phyloP scores from a whole-genome alignment of 2,888 invertebrate species.

The Phasia obesa region DNA sequence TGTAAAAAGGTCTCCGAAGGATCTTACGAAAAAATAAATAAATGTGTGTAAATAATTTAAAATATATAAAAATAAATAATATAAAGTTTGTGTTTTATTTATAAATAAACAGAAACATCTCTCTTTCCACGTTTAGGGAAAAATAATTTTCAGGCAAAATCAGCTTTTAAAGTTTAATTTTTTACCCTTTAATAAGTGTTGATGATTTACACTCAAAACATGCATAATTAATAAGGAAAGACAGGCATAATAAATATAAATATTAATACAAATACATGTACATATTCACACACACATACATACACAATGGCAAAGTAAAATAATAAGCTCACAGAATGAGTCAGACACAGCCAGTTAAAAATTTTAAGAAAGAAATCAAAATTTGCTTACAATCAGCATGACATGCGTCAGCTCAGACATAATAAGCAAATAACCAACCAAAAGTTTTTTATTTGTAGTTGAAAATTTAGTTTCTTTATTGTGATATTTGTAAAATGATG shows the following conservation, averaged over 20 bases:
- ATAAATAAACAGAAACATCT: too few species aligned
- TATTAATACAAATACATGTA: constrained; percentile 3
- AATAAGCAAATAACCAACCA: constrained; percentile 59
- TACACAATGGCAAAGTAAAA: constrained; percentile 10
- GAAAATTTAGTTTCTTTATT: constrained; percentile 44
- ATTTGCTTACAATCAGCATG: constrained; percentile 2
- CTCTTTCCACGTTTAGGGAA: too few species aligned
- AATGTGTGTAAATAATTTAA: too few species aligned
- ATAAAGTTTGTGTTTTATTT: too few species aligned
- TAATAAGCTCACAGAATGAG: constrained; percentile 12
- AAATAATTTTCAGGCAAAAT: neutral
- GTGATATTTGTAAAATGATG: constrained; percentile 31
- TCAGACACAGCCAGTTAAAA: neutral
- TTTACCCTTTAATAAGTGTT: constrained; percentile 74
- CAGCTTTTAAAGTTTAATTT: neutral
- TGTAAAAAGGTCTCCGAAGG: too few species aligned
- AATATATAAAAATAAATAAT: too few species aligned
- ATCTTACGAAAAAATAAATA: too few species aligned
- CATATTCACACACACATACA: neutral
- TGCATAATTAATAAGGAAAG: constrained; percentile 79
- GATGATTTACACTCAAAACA: constrained; percentile 79
- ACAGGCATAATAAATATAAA: constrained; percentile 69
- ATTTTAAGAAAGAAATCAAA: neutral
- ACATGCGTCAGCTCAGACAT: constrained; percentile 8
- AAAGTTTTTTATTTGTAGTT: constrained; percentile 44